Evolutionary conservation across 2,888 invertebrate species (phyloP), one percentile per base, ranked within the genome.

Genomic region (Apeira syringaria): DNA sequence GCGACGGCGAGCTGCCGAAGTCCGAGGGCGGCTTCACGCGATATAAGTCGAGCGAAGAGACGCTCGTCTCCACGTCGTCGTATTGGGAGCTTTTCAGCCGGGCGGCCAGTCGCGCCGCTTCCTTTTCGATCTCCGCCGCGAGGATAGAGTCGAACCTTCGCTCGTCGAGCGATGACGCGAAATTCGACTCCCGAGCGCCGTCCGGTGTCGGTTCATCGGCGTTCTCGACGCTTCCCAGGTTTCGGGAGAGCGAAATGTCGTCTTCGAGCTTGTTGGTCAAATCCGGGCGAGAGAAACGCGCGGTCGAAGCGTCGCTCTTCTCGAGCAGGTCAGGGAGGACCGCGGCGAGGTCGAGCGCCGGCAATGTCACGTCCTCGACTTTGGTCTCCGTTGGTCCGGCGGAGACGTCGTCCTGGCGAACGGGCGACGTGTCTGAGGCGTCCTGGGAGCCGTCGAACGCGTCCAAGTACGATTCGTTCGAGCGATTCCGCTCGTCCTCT

Each of bases 291-390:
- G 77, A 72, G 43, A 72, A 72, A 0, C 71, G 56, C 50, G 70
- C 59, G 4, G 63, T 64, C 1, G 64, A 54, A 0, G 59, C 56
- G 3, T 76, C 84, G 39, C 84, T 81, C 38, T 81, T 86, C 43
- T 89, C 91, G 0, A 90, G 59, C 2, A 91, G 47, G 47, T 91
- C 90, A 0, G 90, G 90, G 0, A 91, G 53, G 2, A 79, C 74
- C 0, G 93, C 93, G 20, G 95, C 94, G 18, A 94, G 92, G 55
- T 95, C 95, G 38, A 96, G 92, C 33, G 95, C 96, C 0, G 96
- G 96, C 73, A 96, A 96, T 0, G 96, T 95, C 18, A 95, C 89
- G 68, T 95, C 95, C 70, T 95, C 95, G n/a, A n/a, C n/a, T n/a
- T n/a, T n/a, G n/a, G n/a, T n/a, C n/a, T n/a, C n/a, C n/a, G n/a